Conservation (phyloP, 2,888 invertebrate species). For the Allygus modestus region DNA sequence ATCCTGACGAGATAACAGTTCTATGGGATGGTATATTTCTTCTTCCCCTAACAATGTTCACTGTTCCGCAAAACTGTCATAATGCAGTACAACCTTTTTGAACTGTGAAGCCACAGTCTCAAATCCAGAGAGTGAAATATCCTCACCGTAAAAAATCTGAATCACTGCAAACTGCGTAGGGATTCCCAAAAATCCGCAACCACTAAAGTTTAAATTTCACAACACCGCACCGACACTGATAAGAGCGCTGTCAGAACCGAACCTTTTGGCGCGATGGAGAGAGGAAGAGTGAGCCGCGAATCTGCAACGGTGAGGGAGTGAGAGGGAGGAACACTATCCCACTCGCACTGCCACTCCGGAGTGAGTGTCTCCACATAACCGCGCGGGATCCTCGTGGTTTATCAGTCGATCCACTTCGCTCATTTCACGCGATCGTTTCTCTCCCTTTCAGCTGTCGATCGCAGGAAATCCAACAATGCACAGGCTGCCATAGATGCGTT, state of each 20-base stretch:
- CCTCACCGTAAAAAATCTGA: too few relatives aligned
- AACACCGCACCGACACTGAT: too few relatives aligned
- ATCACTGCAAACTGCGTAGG: too few relatives aligned
- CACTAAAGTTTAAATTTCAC: too few relatives aligned
- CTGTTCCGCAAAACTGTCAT: too few relatives aligned
- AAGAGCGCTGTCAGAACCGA: not conserved
- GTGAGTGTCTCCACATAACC: slow-evolving; percentile 14
- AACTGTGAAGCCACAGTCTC: too few relatives aligned
- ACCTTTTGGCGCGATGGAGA: not conserved
- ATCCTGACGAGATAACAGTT: too few relatives aligned
- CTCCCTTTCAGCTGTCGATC: slow-evolving; percentile 52
- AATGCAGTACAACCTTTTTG: too few relatives aligned
- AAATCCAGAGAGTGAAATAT: too few relatives aligned
- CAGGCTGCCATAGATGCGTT: slow-evolving; percentile 2
- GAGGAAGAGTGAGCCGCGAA: not conserved
- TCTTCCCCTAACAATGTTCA: too few relatives aligned
- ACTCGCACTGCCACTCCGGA: not conserved
- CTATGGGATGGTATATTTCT: too few relatives aligned
- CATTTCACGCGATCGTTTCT: slow-evolving; percentile 48
- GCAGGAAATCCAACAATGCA: not conserved
- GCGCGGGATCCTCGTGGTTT: not conserved
- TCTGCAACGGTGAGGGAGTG: not conserved
- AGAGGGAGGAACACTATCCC: not conserved
- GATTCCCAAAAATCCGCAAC: too few relatives aligned
- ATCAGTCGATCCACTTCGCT: slow-evolving; percentile 33